Base-by-base conservation (phyloP, 2,797 vertebrate genomes). In the Chiloscyllium punctatum region DNA sequence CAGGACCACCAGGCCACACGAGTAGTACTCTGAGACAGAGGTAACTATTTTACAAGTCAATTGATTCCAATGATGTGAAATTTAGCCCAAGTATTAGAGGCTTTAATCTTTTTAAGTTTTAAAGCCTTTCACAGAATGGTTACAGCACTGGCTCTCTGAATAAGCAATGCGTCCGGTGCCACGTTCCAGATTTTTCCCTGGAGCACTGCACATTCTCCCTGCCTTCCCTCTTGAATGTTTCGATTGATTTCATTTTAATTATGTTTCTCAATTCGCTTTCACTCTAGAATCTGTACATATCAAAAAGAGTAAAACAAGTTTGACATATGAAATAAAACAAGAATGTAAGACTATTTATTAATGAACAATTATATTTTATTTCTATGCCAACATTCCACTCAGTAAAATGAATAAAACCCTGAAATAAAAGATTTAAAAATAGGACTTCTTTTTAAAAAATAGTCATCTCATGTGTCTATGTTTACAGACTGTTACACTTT, bases 331-430 rank as follows among this genome's bases (percentile, higher is more conserved):
- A 66, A 9, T 37, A 21, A 42, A 21, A 69, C n/a, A 92, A 42
- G 3, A 92, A 92, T 37, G 16, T 91, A 92, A 42, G 68, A n/a
- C 62, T 25, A n/a, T 92, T 92, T 92, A 92, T 69, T 92, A 53
- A 92, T 42, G n/a, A 42, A 68, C n/a, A 33, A 15, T 69, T 69
- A n/a, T 21, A 68, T 53, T 92, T 92, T 69, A 69, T 92, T 92
- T 91, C 88, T 68, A 69, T 69, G 90, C 68, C 62, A 42, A 84
- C 37, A 84, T 7, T 84, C 37, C 21, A 92, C 37, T 42, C 90
- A 69, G 90, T 69, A 92, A 69, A 92, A 66, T 25, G 68, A 69
- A 42, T 69, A 92, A 92, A 92, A 69, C 90, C 90, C 62, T 69
- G n/a, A 92, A 66, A 91, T 84, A 84, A 23, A 68, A 92, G 66